Conservation (phyloP, 1,140 invertebrate genomes). For the Asbolus verrucosus region DNA sequence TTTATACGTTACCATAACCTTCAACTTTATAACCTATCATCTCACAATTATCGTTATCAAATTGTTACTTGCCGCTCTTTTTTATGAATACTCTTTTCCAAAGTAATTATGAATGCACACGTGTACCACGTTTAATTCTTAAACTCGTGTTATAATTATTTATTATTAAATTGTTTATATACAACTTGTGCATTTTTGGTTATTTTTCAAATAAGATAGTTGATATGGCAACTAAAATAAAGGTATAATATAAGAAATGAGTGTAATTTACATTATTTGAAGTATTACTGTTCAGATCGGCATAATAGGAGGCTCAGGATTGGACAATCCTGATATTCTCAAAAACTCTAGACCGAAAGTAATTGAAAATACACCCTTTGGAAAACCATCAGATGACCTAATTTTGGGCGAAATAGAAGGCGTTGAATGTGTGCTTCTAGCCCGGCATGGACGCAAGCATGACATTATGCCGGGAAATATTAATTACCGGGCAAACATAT, state of each 20-base stretch:
- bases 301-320: slow-evolving; percentile 94
- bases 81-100: too few relatives aligned
- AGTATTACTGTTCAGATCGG: too few relatives aligned
- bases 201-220: too few relatives aligned
- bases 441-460: slow-evolving; percentile 92
- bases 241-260: too few relatives aligned
- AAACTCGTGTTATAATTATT: not conserved
- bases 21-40: too few relatives aligned
- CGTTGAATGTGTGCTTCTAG: slow-evolving; percentile 84
- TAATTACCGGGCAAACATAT: slow-evolving; percentile 98
- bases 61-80: too few relatives aligned
- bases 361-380: slow-evolving; percentile 84
- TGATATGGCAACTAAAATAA: too few relatives aligned
- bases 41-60: too few relatives aligned
- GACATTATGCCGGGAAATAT: slow-evolving; percentile 81
- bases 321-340: slow-evolving; percentile 88
- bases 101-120: too few relatives aligned
- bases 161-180: slow-evolving; percentile 43
- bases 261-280: too few relatives aligned
- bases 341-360: slow-evolving; percentile 74
- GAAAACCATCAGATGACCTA: slow-evolving; percentile 85
- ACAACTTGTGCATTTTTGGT: too few relatives aligned
- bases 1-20: too few relatives aligned
- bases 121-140: not conserved
- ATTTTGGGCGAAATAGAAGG: slow-evolving; percentile 83